Base-by-base conservation (phyloP, 2,113 vertebrate genomes). In the Centrocercus urophasianus region DNA sequence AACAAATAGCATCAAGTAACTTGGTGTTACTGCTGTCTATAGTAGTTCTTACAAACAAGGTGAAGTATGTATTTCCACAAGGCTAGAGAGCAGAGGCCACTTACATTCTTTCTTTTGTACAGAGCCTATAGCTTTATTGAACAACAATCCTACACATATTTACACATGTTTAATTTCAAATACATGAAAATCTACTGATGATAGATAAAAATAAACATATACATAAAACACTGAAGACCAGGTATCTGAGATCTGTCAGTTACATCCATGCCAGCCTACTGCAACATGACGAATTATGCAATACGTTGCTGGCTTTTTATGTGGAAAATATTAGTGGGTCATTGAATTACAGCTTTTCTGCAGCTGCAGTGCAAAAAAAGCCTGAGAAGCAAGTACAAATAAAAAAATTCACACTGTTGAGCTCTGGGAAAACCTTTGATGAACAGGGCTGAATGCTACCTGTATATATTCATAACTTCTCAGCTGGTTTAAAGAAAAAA, bases 271-370 rank as follows among this genome's bases (percentile, higher is more conserved):
- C 17, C 42, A 83, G 24, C 50, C 60, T 66, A 38, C 67, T 77
- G 64, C 28, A 66, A 27, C 22, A 48, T 18, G 13, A 89, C 28
- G 11, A 70, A 85, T 30, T 85, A 59, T 2, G 4, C 63, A 93
- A 80, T 36, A 57, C 28, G 6, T 43, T 69, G 45, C 69, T 67
- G 43, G 47, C 38, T 89, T 85, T 67, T 95, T 75, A 80, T 67
- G 40, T 48, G 82, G 60, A 86, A 95, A 93, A 80, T 83, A n/a
- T 89, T 74, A 80, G 50, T 60, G 91, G 56, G 82, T 70, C 78
- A 30, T 22, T 80, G 36, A 88, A 75, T 88, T 85, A 56, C 34
- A 20, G 22, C 43, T n/a, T 42, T 36, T 56, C 48, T 69, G 0
- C 34, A 82, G 63, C 59, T 76, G 56, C 40, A 64, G 60, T 28